These are phyloP conservation scores for Pararge aegeria DNA, from an alignment of 1,140 invertebrate genomes.

Conservation along the genomic window DNA sequence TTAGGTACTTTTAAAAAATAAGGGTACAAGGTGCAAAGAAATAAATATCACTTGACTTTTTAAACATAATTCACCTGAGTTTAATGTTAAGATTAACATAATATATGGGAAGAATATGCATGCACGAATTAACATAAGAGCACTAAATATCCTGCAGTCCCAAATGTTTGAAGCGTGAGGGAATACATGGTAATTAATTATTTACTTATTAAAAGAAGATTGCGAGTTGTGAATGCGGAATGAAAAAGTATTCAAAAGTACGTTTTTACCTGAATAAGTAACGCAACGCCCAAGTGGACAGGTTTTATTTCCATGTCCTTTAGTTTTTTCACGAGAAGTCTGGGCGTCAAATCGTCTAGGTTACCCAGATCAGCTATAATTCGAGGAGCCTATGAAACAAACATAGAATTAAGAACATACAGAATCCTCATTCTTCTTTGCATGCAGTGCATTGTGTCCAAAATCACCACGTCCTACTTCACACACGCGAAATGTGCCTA, in stretches of 20 bases:
- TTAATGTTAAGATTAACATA: background rate
- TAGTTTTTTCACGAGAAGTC: slow-evolving; percentile 43
- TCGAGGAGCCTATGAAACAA: slow-evolving; percentile 44
- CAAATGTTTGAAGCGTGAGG: background rate
- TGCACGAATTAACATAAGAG: background rate
- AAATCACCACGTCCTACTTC: no score
- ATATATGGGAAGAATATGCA: slow-evolving; percentile 1
- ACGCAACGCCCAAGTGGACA: slow-evolving; percentile 49
- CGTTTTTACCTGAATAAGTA: slow-evolving; percentile 53
- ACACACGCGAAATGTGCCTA: no score
- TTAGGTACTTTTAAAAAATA: background rate
- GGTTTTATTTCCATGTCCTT: slow-evolving; percentile 56
- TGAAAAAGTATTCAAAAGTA: background rate
- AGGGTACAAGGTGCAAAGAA: background rate
- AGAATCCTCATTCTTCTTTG: no score
- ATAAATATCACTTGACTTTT: background rate
- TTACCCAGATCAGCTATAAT: slow-evolving; percentile 49
- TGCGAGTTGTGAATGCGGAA: no score
- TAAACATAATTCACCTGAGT: background rate
- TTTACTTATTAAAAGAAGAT: background rate
- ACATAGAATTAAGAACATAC: background rate
- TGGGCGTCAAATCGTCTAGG: slow-evolving; percentile 55
- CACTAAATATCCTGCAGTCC: slow-evolving; percentile 7
- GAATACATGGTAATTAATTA: background rate
- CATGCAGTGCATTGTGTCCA: no score